Base-by-base conservation (phyloP, 2,797 vertebrate genomes). In the Aulostomus chinensis region DNA sequence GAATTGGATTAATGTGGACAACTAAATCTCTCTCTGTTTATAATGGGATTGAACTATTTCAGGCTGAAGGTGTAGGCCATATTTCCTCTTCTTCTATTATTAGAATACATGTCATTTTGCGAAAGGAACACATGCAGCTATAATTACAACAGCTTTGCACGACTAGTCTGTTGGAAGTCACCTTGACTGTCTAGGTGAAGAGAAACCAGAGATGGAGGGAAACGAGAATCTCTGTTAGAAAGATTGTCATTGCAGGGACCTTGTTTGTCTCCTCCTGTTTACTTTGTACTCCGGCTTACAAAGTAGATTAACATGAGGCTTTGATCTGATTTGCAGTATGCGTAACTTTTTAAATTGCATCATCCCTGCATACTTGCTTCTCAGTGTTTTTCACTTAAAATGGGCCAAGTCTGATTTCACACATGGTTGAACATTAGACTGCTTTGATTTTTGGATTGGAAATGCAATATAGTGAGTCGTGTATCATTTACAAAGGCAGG, bases 301-400 rank as follows among this genome's bases (percentile, higher is more conserved):
- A 52, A 69, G 40, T 33, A n/a, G n/a, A n/a, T n/a, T n/a, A n/a
- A n/a, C n/a, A n/a, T n/a, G n/a, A n/a, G n/a, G n/a, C 76, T 79
- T 76, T 84, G 71, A 83, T 86, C 74, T 69, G 55, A 73, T 81
- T 58, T 69, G 40, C 41, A 61, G 42, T 26, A 37, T 46, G 61
- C 14, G 16, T n/a, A n/a, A 76, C 65, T 71, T 76, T 68, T 41
- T 26, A 68, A 70, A 74, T 73, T 61, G 53, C 72, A 62, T 68
- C 69, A 52, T 81, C 15, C 46, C 43, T 58, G 43, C n/a, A n/a
- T 46, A 49, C 50, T 76, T 73, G 15, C 49, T 54, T 66, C 39
- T 65, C 34, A 5, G 16, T 47, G 62, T 22, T 58, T 77, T 72
- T 54, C 25, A 12, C 46, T 57, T 48, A 34, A 80, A 80, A 58